Conservation (phyloP, 2,797 vertebrate species). For the Melanotaenia trifasciata region DNA sequence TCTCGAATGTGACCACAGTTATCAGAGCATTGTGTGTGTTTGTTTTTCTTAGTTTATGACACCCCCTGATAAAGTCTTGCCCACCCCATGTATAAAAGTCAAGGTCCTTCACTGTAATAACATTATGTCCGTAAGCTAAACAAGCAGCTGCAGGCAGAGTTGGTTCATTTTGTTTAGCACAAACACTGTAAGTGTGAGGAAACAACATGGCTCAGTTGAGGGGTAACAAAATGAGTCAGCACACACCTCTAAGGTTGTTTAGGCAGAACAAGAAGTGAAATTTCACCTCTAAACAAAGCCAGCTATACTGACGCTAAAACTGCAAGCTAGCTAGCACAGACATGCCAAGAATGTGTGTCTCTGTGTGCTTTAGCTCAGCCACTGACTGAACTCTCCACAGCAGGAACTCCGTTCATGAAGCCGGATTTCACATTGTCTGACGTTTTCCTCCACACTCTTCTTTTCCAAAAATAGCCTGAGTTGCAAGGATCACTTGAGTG, state of each 20-base stretch:
- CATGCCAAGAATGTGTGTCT: too few relatives aligned
- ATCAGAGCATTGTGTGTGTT: too few relatives aligned
- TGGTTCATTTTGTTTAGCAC: neutral
- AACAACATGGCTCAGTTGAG: neutral
- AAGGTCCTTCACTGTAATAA: neutral
- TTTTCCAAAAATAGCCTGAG: neutral
- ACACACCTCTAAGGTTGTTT: neutral
- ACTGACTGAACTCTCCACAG: neutral
- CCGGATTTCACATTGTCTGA: too few relatives aligned
- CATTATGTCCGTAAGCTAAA: neutral
- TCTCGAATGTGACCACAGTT: too few relatives aligned
- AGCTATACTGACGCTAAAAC: neutral
- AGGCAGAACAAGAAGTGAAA: conserved; percentile 1
- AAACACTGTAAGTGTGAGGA: conserved; percentile 1
- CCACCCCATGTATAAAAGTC: too few relatives aligned
- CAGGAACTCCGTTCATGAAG: neutral
- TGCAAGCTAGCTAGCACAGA: neutral
- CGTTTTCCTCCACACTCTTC: too few relatives aligned
- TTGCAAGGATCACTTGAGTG: neutral
- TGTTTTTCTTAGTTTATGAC: too few relatives aligned
- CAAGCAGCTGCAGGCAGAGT: neutral
- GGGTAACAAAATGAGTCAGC: neutral
- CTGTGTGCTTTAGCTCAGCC: too few relatives aligned
- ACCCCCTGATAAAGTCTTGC: too few relatives aligned
- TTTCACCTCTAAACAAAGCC: neutral